Conservation (phyloP, 2,113 vertebrate species). For the Amphiprion ocellaris region DNA sequence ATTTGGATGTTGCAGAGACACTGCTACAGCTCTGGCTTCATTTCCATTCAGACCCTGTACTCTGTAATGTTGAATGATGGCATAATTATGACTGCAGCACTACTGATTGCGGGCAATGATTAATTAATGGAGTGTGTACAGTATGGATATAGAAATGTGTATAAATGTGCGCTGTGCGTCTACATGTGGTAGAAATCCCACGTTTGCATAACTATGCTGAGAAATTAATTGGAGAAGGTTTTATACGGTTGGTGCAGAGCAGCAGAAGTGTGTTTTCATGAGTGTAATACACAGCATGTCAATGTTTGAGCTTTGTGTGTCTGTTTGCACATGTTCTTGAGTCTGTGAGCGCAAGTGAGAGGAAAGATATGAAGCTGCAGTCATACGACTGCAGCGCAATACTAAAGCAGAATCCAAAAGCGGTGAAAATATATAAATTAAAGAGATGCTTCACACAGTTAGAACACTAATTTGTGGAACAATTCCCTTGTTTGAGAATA, state of each 20-base stretch:
- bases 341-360: not conserved
- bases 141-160: constrained; percentile 38
- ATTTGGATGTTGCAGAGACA: constrained; percentile 52
- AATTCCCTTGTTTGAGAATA: not conserved
- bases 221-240: not conserved
- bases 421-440: not conserved
- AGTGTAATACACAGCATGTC: not conserved
- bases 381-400: not conserved
- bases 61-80: constrained; percentile 54
- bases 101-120: constrained; percentile 46
- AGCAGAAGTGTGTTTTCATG: not conserved
- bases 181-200: constrained; percentile 19
- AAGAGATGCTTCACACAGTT: not conserved
- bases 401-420: not conserved
- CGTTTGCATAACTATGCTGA: not conserved
- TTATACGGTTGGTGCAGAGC: not conserved
- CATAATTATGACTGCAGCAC: constrained; percentile 60
- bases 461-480: not conserved
- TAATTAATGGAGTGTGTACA: constrained; percentile 65
- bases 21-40: constrained; percentile 25
- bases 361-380: not conserved
- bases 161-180: constrained; percentile 2
- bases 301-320: not conserved
- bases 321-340: constrained; percentile 8
- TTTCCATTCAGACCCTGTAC: constrained; percentile 56